Evolutionary conservation across 2,797 vertebrate species (phyloP).

Genomic region (Thripadectes ignobilis): DNA sequence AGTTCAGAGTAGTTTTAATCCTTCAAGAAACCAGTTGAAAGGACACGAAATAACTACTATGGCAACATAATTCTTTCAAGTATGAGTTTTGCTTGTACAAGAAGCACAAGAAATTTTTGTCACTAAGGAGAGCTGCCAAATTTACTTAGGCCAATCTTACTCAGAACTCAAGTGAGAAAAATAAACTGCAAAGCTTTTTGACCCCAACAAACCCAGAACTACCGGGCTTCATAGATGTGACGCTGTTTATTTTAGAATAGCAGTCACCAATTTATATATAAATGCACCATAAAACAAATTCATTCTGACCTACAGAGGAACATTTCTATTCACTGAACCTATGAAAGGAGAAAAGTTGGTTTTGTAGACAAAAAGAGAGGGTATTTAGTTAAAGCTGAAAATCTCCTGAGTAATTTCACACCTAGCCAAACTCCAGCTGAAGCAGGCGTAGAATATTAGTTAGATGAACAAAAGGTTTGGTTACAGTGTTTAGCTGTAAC

Average conservation of each 20-base stretch:
- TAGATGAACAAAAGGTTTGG: neutral
- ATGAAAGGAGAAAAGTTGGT: neutral
- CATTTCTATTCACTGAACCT: neutral
- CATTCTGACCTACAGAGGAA: neutral
- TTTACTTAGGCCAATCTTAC: conserved; percentile 23
- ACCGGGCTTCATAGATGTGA: neutral
- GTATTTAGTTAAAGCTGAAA: neutral
- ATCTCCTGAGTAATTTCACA: neutral
- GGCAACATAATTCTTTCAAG: conserved; percentile 67
- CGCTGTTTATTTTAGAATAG: neutral
- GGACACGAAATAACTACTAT: conserved; percentile 45
- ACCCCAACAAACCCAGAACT: neutral
- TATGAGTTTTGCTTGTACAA: conserved; percentile 35
- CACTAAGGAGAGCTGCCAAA: neutral
- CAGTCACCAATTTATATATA: neutral
- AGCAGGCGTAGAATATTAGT: neutral
- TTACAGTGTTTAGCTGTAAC: neutral
- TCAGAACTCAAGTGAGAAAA: conserved; percentile 12
- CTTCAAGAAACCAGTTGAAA: conserved; percentile 40
- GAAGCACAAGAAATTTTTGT: conserved; percentile 14
- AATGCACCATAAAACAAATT: neutral
- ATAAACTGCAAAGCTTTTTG: neutral
- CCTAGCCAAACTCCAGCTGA: neutral
- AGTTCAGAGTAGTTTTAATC: conserved; percentile 61
- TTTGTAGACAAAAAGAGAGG: neutral